These are phyloP conservation scores for Anser cygnoides DNA, from an alignment of 2,113 vertebrate species.

Conservation along the genomic window DNA sequence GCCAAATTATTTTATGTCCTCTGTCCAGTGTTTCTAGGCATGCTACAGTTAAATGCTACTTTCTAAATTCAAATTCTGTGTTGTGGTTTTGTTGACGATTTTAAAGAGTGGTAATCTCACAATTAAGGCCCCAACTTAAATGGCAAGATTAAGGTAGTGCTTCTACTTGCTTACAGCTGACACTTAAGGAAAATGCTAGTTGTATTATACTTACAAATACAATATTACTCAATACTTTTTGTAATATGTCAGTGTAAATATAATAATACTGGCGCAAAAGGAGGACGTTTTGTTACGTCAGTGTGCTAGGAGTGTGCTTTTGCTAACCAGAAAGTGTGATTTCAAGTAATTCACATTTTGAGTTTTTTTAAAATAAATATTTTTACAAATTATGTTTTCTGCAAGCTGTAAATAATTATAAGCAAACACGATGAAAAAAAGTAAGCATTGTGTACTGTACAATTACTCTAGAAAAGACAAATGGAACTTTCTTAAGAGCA, in stretches of 20 bases:
- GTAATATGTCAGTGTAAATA: neutral
- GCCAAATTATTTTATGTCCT: slow-evolving; percentile 43
- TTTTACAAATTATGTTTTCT: neutral
- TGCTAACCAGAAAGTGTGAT: neutral
- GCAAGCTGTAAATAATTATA: neutral
- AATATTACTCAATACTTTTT: neutral
- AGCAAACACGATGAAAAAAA: neutral
- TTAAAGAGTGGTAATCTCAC: neutral
- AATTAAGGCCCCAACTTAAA: neutral
- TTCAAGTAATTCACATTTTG: neutral
- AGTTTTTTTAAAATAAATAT: neutral
- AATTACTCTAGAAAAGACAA: neutral
- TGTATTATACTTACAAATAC: neutral
- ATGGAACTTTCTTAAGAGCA: neutral
- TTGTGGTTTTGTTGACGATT: neutral
- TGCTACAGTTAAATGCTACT: neutral
- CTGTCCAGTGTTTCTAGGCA: neutral
- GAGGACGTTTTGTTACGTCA: neutral
- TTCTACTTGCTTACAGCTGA: neutral
- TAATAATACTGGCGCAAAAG: neutral
- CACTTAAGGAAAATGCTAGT: neutral
- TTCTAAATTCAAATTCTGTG: neutral
- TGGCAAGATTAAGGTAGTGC: neutral
- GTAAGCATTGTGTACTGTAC: neutral
- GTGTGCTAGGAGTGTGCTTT: neutral